Evolutionary conservation across 1,140 invertebrate species (phyloP), one percentile per base, ranked within the genome.

Genomic region (Dolichoris vasculosae): DNA sequence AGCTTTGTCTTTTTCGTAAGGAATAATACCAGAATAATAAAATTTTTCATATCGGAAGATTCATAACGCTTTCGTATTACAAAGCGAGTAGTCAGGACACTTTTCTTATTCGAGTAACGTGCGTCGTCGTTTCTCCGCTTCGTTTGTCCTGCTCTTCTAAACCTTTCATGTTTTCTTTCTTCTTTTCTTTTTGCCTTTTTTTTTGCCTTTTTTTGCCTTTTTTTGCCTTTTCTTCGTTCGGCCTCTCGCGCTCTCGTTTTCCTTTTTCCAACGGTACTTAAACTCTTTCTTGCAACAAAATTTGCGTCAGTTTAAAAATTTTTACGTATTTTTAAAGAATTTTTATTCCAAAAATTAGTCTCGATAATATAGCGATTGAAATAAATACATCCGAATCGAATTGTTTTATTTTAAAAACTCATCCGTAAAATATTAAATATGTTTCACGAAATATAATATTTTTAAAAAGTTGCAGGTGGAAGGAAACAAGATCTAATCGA

Each of bases 21-120:
- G 38, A 38, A 73, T 75, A 83, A 75, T 76, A 51, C 35, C 2
- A 40, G 55, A n/a, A 59, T 43, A n/a, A 59, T 43, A 30, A 83
- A 77, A 67, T 83, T 83, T 83, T 77, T 83, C 82, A 77, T 77
- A 83, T 77, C 46, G 73, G 30, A 83, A 83, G 73, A 83, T 83
- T 83, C 82, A 77, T 77, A 83, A 83, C 48, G 75, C 55, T 83
- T 64, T 76, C 55, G 43, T 83, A 77, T 83, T 59, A 77, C 82
- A 77, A 67, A 76, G 73, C 55, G 51, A 38, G 35, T 13, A 48
- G 63, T 76, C 64, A 23, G 2, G 80, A 35, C 43, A 43, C 48
- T 59, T 83, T 83, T 75, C 81, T 75, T 75, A 73, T 73, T 83
- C 81, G 69, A 83, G 81, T 35, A 63, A 83, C 69, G 69, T 71